These are phyloP conservation scores for Thinocorus orbignyianus DNA, from an alignment of 2,113 vertebrate genomes.

Conservation along the genomic window DNA sequence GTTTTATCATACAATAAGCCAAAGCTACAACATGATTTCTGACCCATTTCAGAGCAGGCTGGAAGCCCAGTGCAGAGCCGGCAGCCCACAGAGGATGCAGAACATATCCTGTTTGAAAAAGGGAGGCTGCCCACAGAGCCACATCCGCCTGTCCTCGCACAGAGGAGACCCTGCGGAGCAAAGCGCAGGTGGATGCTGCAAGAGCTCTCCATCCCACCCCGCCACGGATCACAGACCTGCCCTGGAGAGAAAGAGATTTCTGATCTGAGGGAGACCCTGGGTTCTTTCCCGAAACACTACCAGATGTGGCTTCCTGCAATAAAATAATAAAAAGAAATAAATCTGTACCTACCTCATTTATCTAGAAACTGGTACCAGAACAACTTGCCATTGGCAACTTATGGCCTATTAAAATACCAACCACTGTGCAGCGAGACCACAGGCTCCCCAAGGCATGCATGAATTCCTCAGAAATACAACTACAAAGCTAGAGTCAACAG, in stretches of 20 bases:
- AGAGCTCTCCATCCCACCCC: background rate
- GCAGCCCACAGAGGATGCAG: background rate
- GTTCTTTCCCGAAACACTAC: background rate
- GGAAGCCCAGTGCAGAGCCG: background rate
- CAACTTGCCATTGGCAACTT: conserved; percentile 26
- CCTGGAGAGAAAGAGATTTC: background rate
- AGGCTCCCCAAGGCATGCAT: background rate
- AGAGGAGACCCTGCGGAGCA: background rate
- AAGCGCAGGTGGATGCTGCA: background rate
- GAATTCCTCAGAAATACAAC: conserved; percentile 39
- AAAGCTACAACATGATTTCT: background rate
- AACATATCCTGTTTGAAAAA: conserved; percentile 21
- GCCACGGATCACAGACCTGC: background rate
- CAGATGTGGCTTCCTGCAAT: conserved; percentile 27
- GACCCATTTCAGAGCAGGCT: background rate
- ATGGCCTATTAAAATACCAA: conserved; percentile 36
- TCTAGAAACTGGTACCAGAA: background rate
- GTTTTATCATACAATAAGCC: background rate
- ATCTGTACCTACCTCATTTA: conserved; percentile 23
- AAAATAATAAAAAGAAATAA: conserved; percentile 2
- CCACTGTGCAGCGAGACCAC: background rate
- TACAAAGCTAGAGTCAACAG: conserved; percentile 28
- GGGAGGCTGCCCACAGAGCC: background rate
- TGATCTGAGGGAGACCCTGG: background rate
- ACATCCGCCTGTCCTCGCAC: background rate